Evolutionary conservation across 2,113 vertebrate species (phyloP), one percentile per base, ranked within the genome.

Genomic region (Ovis canadensis): DNA sequence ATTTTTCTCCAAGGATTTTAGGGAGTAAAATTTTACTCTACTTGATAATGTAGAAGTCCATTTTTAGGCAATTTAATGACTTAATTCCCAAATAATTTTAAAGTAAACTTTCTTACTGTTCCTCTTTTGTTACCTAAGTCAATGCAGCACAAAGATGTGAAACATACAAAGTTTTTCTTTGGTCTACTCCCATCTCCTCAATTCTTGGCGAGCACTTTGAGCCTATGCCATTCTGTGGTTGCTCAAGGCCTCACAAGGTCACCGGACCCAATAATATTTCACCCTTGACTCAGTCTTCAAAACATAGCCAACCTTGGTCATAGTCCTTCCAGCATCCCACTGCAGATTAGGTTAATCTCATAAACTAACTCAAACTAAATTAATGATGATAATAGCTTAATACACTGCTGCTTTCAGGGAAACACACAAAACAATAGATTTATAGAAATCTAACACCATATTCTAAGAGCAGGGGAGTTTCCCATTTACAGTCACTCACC

Each of bases 361-460:
- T 78, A 74, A 93, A 97, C 48, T 43, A 74, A 95, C n/a, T 64
- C n/a, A 91, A 84, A 12, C 60, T 71, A 92, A 88, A 88, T 88
- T 64, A 88, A 21, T 64, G 57, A 59, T 45, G 19, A 88, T 36
- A 55, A 74, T n/a, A 88, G 67, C 25, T 50, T 88, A 64, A 50
- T 55, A 60, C 29, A n/a, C 45, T 83, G 60, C 74, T 96, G n/a
- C 43, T 88, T 80, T 85, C 45, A 93, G 91, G 25, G 17, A 60
- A 88, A 96, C 40, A 14, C 52, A 50, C 25, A 88, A 94, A 93
- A 88, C 54, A 84, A 54, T 50, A 94, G 55, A 88, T 33, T 14
- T 89, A 96, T 16, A 96, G 27, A 94, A 84, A 67, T 94, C 59
- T 31, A 83, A 92, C 71, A 45, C 4, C 10, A 0, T 77, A 90